Evolutionary conservation across 92 coral and sea anemone species (phyloP), one percentile per base, ranked within the genome.

Genomic region (Porites rus): DNA sequence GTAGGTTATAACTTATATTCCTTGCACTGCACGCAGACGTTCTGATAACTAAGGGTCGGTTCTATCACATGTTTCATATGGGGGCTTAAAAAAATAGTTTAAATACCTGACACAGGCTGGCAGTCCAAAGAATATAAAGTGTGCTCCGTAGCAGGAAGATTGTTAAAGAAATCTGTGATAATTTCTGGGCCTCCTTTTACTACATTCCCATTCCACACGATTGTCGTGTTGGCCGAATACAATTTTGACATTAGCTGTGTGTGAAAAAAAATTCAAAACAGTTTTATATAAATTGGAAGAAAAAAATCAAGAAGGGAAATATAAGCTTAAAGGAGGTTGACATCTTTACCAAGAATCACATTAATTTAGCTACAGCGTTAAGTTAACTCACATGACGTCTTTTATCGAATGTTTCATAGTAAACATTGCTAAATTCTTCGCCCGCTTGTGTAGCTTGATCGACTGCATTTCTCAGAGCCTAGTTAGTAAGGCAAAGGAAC

Each of bases 81-180:
- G 46, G 46, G 4, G 4, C 46, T 38, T 38, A 38, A 38, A 38
- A 38, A 38, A 0, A 38, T 38, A 38, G 46, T 38, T 10, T 56
- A 10, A n/a, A 56, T 84, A 97, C 99, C 99, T 97, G 99, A 90
- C 0, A 97, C 96, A 52, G 99, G 99, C 73, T 97, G 99, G 69
- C 99, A 97, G 80, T 97, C 99, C 77, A 95, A 84, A 10, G 99
- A 92, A 70, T 89, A 91, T 1, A 97, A 76, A 9, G 89, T 93
- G 82, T 97, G 98, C 75, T 95, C 92, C 63, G 94, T 93, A 84
- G 96, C 87, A 65, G 99, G 99, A 19, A 97, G 88, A 67, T 91
- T 90, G 59, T 93, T 91, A 77, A 91, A 91, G 71, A 97, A 97
- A 12, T 97, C 96, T 65, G 88, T 93, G 51, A 96, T 94, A 81